Conservation (phyloP, 1,140 invertebrate species). For the Aethina tumida region DNA sequence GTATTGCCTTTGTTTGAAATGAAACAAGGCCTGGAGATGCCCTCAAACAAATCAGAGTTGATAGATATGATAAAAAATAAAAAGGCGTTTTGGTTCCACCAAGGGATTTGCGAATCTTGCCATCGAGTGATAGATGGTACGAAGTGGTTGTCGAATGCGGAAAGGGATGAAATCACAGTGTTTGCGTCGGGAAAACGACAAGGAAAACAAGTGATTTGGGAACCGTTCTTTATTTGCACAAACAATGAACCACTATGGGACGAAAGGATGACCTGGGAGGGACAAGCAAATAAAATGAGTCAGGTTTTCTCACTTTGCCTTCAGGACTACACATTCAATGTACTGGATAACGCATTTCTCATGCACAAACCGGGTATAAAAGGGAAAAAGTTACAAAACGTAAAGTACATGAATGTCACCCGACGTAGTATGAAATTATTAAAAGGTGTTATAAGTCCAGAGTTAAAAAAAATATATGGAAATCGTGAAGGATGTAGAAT, state of each 20-base stretch:
- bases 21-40: slow-evolving; percentile 20
- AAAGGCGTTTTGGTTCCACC: slow-evolving; percentile 44
- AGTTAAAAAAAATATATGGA: no score
- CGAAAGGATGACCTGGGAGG: slow-evolving; percentile 50
- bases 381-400: slow-evolving; percentile 18
- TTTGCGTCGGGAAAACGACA: slow-evolving; percentile 34
- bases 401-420: slow-evolving; percentile 10
- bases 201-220: slow-evolving; percentile 41
- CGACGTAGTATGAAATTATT: no score
- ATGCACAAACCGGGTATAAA: slow-evolving; percentile 81
- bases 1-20: slow-evolving; percentile 44
- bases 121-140: no score
- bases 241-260: slow-evolving; percentile 49
- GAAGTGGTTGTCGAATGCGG: slow-evolving; percentile 27
- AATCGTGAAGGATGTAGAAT: no score
- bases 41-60: slow-evolving; percentile 35
- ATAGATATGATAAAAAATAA: slow-evolving; percentile 34
- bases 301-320: slow-evolving; percentile 70
- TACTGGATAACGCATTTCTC: slow-evolving; percentile 79
- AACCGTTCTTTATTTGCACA: slow-evolving; percentile 51
- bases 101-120: slow-evolving; percentile 45
- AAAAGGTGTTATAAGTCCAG: no score
- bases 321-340: slow-evolving; percentile 78
- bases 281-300: slow-evolving; percentile 51
- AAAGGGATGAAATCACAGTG: slow-evolving; percentile 21